These are phyloP conservation scores for Belonocnema kinseyi DNA, from an alignment of 1,140 invertebrate genomes.

Conservation along the genomic window DNA sequence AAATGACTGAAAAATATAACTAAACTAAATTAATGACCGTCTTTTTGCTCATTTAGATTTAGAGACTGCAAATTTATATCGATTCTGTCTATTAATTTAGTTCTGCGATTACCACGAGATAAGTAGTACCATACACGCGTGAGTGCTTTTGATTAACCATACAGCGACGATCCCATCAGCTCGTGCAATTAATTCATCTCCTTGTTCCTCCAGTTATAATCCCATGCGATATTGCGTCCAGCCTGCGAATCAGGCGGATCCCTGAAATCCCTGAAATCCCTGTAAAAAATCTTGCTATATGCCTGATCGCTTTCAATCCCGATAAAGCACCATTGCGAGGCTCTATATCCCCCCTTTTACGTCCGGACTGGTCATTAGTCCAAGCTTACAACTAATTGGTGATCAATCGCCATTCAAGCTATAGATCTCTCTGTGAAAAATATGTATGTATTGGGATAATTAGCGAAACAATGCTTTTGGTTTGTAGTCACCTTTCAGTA, in stretches of 20 bases:
- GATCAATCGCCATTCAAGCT: constrained; percentile 4
- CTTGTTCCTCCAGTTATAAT: background rate
- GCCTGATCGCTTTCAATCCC: constrained; percentile 10
- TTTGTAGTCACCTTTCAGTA: background rate
- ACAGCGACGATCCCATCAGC: constrained; percentile 6
- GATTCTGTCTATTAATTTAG: no score
- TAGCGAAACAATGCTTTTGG: background rate
- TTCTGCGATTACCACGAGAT: no score
- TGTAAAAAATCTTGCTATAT: background rate
- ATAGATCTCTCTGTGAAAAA: constrained; percentile 2
- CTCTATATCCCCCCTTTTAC: constrained; percentile 7
- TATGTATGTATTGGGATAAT: background rate
- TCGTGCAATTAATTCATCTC: constrained; percentile 22
- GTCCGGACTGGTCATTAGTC: constrained; percentile 22
- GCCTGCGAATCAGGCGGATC: background rate
- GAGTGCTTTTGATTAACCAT: constrained; percentile 6
- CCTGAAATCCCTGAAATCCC: background rate
- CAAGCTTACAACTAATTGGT: constrained; percentile 14
- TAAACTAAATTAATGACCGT: no score
- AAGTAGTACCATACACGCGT: background rate
- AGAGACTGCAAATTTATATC: no score
- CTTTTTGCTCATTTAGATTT: no score
- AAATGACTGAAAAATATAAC: no score
- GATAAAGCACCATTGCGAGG: constrained; percentile 8
- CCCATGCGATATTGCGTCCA: background rate